These are phyloP conservation scores for Chloroclystis v-ata DNA, from an alignment of 2,888 invertebrate genomes.

Conservation along the genomic window DNA sequence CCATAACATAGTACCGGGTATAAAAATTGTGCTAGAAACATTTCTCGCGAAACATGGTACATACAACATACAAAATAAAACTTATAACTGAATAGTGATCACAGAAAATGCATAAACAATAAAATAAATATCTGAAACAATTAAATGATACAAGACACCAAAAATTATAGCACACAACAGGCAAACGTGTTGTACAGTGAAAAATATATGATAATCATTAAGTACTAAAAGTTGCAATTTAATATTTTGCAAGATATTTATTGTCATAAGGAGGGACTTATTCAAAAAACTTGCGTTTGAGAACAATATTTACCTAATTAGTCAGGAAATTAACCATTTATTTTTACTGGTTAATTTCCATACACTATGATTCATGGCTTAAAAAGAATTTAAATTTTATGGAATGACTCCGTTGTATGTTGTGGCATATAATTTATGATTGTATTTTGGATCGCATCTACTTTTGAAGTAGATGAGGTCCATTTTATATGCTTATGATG, in stretches of 20 bases:
- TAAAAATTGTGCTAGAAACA: slow-evolving; percentile 52
- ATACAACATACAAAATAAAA: slow-evolving; percentile 46
- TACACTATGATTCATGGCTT: too few relatives aligned
- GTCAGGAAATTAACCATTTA: too few relatives aligned
- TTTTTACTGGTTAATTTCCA: too few relatives aligned
- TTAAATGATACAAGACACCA: slow-evolving; percentile 41
- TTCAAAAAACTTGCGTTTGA: slow-evolving; percentile 13
- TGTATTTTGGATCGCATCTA: background rate
- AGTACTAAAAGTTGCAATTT: slow-evolving; percentile 42
- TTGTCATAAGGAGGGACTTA: slow-evolving; percentile 54
- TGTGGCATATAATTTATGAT: background rate
- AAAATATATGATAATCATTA: slow-evolving; percentile 29
- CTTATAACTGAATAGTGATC: slow-evolving; percentile 62
- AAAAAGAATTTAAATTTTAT: background rate
- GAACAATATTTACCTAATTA: slow-evolving; percentile 6
- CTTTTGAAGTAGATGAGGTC: too few relatives aligned
- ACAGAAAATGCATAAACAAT: slow-evolving; percentile 72
- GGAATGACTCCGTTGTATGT: background rate
- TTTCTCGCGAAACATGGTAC: slow-evolving; percentile 38
- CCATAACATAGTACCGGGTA: slow-evolving; percentile 12
- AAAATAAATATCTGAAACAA: slow-evolving; percentile 53
- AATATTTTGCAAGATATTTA: slow-evolving; percentile 61
- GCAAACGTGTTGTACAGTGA: slow-evolving; percentile 45
- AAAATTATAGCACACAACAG: slow-evolving; percentile 43
- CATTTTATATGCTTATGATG: slow-evolving; percentile 7